phyloP scores from a whole-genome alignment of 2,113 vertebrate genomes.

The Coracopsis vasa region DNA sequence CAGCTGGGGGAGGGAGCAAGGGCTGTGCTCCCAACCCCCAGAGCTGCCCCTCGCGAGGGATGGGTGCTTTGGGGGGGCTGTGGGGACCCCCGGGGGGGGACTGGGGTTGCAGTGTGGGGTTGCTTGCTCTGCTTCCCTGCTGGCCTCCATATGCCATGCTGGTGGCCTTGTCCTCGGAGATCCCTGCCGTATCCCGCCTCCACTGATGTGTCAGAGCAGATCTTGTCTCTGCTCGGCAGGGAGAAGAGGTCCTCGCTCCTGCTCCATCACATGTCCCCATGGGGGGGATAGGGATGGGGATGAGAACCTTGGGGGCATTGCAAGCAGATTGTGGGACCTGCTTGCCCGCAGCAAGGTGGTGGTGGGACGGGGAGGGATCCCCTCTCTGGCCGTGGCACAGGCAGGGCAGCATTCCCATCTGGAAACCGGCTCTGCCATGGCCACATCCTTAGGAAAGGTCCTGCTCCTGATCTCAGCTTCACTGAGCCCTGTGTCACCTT shows the following conservation, averaged over 20 bases:
- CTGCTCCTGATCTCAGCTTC: background rate
- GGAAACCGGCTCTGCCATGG: rapidly evolving
- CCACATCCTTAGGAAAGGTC: background rate
- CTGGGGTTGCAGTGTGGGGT: background rate
- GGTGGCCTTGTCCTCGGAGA: constrained; percentile 50
- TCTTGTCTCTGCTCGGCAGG: background rate
- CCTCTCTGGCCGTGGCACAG: background rate
- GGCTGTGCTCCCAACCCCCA: rapidly evolving
- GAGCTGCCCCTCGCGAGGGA: background rate
- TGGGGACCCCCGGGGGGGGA: background rate
- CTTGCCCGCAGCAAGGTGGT: background rate
- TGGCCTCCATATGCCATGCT: constrained; percentile 5
- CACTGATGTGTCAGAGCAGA: background rate
- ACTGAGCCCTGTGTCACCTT: rapidly evolving
- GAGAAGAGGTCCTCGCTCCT: background rate
- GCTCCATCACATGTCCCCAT: rapidly evolving
- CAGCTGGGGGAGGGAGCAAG: background rate
- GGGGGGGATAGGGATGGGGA: background rate
- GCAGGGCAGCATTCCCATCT: background rate
- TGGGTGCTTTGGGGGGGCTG: rapidly evolving
- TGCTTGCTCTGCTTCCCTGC: constrained; percentile 24
- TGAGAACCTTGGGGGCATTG: rapidly evolving
- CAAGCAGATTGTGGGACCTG: background rate
- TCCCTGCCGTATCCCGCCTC: background rate
- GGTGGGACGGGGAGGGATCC: background rate